Percentiles rank a stretch among this genome's conserved stretches.
phyloP scores from a whole-genome alignment of 2,113 vertebrate genomes.

The Piprites chloris region DNA sequence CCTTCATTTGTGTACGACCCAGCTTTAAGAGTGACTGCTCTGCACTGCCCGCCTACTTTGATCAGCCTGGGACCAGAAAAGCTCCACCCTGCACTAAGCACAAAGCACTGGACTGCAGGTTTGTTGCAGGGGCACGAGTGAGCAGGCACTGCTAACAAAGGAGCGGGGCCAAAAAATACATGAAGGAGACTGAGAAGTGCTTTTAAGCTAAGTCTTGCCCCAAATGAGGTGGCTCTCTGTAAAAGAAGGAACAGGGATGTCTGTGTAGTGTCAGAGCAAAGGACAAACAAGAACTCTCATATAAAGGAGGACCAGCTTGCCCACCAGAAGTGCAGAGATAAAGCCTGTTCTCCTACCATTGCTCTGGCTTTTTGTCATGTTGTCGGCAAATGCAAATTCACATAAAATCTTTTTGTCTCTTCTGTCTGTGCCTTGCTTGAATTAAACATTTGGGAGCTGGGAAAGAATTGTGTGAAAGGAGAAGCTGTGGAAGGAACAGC shows the following conservation, averaged over 20 bases:
- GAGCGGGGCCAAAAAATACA: neutral
- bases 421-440: neutral
- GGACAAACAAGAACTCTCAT: no score
- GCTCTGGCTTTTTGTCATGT: neutral
- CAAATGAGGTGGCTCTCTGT: neutral
- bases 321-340: neutral
- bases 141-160: neutral
- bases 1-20: neutral
- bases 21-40: neutral
- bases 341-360: neutral
- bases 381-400: neutral
- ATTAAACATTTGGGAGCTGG: neutral
- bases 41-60: neutral
- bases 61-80: neutral
- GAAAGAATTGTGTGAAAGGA: neutral
- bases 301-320: no score
- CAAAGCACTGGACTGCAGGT: neutral
- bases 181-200: neutral
- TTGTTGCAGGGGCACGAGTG: neutral
- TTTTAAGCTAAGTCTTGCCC: neutral
- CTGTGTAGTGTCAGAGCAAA: neutral
- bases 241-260: neutral
- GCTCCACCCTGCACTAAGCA: constrained; percentile 12
- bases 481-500: neutral
- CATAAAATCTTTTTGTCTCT: neutral